Evolutionary conservation across 1,140 invertebrate genomes (phyloP).

Genomic region (Plutomurus gul): DNA sequence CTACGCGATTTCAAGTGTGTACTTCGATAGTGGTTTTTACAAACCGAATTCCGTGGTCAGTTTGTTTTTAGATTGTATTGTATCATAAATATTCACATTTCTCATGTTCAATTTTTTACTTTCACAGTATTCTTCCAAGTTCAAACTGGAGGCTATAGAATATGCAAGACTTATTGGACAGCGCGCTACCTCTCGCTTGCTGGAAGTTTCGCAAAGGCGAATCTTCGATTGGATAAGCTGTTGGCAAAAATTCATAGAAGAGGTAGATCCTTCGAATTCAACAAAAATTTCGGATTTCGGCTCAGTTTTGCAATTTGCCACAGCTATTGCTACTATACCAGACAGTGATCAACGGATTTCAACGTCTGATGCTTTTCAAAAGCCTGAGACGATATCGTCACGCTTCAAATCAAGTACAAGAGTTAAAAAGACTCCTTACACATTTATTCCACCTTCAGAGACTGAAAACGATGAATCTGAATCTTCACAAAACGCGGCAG

Average conservation of each 20-base stretch:
- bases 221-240: slow-evolving; percentile 54
- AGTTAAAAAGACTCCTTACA: background rate
- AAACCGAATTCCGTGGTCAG: no score
- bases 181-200: slow-evolving; percentile 49
- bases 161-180: slow-evolving; percentile 53
- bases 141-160: slow-evolving; percentile 55
- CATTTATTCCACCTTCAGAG: slow-evolving; percentile 7
- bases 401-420: background rate
- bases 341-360: background rate
- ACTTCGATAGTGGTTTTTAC: no score
- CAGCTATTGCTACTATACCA: background rate
- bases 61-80: no score
- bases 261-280: background rate
- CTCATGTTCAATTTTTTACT: background rate
- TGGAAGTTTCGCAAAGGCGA: slow-evolving; percentile 54
- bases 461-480: slow-evolving; percentile 2
- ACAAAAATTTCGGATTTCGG: background rate
- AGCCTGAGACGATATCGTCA: background rate
- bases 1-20: background rate
- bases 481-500: background rate
- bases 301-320: background rate
- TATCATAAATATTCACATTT: background rate
- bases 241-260: slow-evolving; percentile 10
- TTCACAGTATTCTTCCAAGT: slow-evolving; percentile 54
- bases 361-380: background rate